Conservation (phyloP, 2,888 invertebrate species). For the Exephanes ischioxanthus region DNA sequence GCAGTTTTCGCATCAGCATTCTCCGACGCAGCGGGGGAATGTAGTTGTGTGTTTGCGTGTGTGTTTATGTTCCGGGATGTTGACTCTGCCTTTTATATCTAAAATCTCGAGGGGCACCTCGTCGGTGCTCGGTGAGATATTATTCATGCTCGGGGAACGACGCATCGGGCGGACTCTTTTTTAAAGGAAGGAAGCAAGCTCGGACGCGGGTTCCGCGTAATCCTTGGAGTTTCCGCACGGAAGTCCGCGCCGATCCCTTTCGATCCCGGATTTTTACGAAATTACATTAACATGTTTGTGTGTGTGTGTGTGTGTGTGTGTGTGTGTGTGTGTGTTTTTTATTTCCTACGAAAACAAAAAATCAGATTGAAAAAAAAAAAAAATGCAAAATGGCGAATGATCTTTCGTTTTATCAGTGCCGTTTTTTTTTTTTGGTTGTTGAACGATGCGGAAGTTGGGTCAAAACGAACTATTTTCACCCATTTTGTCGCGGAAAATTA, state of each 20-base stretch:
- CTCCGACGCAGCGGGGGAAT: background rate
- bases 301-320: background rate
- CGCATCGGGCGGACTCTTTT: background rate
- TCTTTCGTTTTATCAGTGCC: too few relatives aligned
- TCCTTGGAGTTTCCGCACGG: background rate
- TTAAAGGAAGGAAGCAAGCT: background rate
- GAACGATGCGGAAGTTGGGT: too few relatives aligned
- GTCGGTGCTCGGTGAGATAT: background rate
- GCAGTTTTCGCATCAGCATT: background rate
- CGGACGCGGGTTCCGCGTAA: background rate
- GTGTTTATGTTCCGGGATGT: background rate
- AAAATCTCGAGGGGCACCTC: background rate
- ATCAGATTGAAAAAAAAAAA: too few relatives aligned
- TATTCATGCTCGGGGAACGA: background rate
- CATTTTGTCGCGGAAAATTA: too few relatives aligned
- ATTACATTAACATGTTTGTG: background rate
- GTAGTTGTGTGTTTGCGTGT: background rate
- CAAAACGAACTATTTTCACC: too few relatives aligned
- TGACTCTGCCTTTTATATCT: conserved; percentile 5
- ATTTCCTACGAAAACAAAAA: too few relatives aligned
- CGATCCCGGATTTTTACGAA: background rate
- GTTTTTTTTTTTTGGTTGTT: too few relatives aligned
- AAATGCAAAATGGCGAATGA: too few relatives aligned
- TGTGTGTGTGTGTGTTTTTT: background rate
- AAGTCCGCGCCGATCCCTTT: background rate